Evolutionary conservation across 2,797 vertebrate species (phyloP).

Genomic region (Alcedo quadribrachys): DNA sequence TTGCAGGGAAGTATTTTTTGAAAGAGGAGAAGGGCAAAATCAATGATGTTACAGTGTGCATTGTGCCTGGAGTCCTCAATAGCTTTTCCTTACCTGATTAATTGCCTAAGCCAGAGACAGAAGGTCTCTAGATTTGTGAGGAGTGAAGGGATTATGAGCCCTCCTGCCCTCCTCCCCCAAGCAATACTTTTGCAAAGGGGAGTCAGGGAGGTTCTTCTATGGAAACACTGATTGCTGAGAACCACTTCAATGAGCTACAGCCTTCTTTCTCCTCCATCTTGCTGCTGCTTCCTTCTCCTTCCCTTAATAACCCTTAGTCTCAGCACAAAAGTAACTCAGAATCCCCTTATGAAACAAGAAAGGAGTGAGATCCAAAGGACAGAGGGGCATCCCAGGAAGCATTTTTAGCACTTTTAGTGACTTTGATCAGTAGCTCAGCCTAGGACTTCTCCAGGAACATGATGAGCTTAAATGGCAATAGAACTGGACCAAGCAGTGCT

Average conservation of each 20-base stretch:
- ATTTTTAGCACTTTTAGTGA: not conserved
- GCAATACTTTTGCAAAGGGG: not conserved
- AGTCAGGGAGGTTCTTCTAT: not conserved
- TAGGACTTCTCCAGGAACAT: accelerated
- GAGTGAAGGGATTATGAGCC: not conserved
- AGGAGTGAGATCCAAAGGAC: not conserved
- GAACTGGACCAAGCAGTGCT: not conserved
- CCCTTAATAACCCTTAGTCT: not conserved
- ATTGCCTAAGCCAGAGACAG: not conserved
- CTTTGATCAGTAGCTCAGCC: not conserved
- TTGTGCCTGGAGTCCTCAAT: not conserved
- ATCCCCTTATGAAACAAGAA: not conserved
- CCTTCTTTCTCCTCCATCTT: not conserved
- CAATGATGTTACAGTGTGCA: not conserved
- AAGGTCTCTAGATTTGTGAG: not conserved
- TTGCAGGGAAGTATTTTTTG: not conserved
- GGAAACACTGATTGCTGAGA: not conserved
- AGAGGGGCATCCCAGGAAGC: not conserved
- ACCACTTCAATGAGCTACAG: not conserved
- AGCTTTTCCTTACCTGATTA: not conserved
- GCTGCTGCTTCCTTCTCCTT: not conserved
- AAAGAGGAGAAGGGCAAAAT: not conserved
- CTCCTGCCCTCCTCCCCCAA: not conserved
- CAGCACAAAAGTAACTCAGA: not conserved
- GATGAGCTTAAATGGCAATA: not conserved